These are phyloP conservation scores for Oxycera nigricornis DNA, from an alignment of 2,888 invertebrate species.

Conservation along the genomic window DNA sequence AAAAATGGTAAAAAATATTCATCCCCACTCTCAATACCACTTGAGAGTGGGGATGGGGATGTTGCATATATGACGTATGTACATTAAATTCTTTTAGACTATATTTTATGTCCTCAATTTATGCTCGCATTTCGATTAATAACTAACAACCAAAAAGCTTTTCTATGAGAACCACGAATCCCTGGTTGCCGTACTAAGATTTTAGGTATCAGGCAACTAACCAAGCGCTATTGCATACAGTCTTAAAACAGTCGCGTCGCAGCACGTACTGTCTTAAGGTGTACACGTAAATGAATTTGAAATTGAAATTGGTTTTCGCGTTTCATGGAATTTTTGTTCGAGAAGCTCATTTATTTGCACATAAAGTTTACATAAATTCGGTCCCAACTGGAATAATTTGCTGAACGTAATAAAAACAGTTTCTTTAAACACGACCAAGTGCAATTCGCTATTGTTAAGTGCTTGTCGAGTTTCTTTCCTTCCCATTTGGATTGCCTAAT, in stretches of 20 bases:
- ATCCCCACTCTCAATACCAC: too few species aligned
- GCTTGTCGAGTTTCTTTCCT: neutral
- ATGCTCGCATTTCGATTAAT: neutral
- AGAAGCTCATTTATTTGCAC: neutral
- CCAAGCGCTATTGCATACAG: neutral
- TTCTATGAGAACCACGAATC: neutral
- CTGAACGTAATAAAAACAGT: neutral
- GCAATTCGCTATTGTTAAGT: neutral
- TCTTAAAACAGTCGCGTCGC: neutral
- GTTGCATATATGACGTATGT: too few species aligned
- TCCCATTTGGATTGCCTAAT: neutral
- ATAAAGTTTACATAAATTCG: neutral
- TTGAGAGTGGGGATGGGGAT: too few species aligned
- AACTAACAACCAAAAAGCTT: neutral
- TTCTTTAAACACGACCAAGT: neutral
- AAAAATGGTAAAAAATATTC: too few species aligned
- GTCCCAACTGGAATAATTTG: neutral
- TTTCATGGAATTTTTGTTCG: neutral
- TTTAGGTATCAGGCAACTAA: neutral
- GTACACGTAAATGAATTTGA: neutral
- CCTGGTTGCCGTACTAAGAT: conserved; percentile 4
- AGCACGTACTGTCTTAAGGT: neutral
- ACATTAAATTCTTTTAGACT: too few species aligned
- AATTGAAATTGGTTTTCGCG: neutral
- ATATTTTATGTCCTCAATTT: too few species aligned